phyloP scores from a whole-genome alignment of 2,113 vertebrate species.

The Panurus biarmicus region DNA sequence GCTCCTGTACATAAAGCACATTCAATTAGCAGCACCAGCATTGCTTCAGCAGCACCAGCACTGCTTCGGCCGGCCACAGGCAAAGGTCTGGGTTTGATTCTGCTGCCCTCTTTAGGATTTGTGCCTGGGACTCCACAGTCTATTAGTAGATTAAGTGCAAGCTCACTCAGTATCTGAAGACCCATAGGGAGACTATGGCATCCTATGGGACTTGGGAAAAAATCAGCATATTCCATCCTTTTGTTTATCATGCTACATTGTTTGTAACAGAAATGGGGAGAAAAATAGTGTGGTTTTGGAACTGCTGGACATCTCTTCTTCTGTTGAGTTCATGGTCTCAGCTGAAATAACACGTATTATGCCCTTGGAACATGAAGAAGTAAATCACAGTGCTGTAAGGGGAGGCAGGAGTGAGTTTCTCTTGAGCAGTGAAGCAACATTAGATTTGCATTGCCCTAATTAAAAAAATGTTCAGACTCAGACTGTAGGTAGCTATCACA shows the following conservation, averaged over 20 bases:
- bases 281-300: neutral
- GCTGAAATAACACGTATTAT: neutral
- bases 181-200: neutral
- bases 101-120: slow-evolving; percentile 41
- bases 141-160: neutral
- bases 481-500: neutral
- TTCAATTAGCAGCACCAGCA: neutral
- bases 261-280: neutral
- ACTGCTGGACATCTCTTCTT: neutral
- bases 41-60: neutral
- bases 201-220: neutral
- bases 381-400: neutral
- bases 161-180: neutral
- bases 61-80: neutral
- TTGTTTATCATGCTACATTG: neutral
- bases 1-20: neutral
- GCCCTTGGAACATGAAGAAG: neutral
- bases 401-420: neutral
- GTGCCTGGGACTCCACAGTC: neutral
- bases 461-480: neutral
- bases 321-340: neutral
- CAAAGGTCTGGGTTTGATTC: slow-evolving; percentile 8
- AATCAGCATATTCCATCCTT: neutral
- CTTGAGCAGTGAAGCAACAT: neutral
- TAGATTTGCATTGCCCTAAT: neutral